These are phyloP conservation scores for Pasiphila rectangulata DNA, from an alignment of 2,888 invertebrate species.

Conservation along the genomic window DNA sequence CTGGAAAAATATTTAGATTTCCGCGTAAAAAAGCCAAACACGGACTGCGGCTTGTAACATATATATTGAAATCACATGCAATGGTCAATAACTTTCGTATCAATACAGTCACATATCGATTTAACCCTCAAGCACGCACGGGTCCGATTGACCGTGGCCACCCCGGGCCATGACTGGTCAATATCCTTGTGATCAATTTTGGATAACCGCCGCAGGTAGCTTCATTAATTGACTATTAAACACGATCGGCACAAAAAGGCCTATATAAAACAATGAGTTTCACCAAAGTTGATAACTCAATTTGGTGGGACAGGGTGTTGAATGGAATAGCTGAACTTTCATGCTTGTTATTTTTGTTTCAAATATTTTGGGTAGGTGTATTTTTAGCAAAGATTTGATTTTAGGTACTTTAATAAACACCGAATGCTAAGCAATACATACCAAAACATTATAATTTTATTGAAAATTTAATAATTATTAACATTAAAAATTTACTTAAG, in stretches of 20 bases:
- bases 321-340: constrained; percentile 38
- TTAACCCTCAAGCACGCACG: constrained; percentile 40
- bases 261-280: constrained; percentile 77
- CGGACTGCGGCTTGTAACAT: too few relatives aligned
- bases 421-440: not conserved
- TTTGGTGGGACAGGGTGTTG: constrained; percentile 51
- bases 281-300: constrained; percentile 79
- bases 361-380: too few relatives aligned
- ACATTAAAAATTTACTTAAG: too few relatives aligned
- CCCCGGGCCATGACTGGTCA: constrained; percentile 50
- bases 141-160: constrained; percentile 38
- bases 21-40: too few relatives aligned
- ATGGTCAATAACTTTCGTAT: not conserved
- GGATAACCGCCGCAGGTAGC: constrained; percentile 73
- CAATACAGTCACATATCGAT: constrained; percentile 35
- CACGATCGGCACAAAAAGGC: constrained; percentile 72
- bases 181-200: constrained; percentile 56
- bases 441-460: too few relatives aligned
- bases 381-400: too few relatives aligned
- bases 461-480: too few relatives aligned
- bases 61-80: too few relatives aligned
- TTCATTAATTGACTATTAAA: constrained; percentile 78
- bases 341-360: too few relatives aligned
- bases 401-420: not conserved
- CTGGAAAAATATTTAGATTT: too few relatives aligned